Conservation (phyloP, 2,113 vertebrate species). For the Notothenia rossii region DNA sequence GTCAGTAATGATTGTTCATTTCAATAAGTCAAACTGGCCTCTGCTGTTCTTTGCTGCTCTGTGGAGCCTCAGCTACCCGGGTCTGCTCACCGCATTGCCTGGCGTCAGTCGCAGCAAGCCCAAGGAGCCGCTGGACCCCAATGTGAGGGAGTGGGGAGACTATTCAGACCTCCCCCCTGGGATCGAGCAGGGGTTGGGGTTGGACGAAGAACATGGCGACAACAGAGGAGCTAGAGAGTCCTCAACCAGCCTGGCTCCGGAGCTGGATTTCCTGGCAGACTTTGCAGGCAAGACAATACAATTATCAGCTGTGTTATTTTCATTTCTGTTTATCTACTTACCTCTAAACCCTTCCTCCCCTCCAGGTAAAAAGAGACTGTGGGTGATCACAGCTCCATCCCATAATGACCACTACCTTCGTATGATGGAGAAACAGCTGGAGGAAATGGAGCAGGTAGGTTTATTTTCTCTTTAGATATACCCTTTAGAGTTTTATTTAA, state of each 20-base stretch:
- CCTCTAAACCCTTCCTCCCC: not conserved
- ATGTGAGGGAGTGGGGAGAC: constrained; percentile 79
- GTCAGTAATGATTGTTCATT: constrained; percentile 67
- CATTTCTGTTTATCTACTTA: not conserved
- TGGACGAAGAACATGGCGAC: constrained; percentile 52
- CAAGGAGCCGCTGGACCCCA: constrained; percentile 69
- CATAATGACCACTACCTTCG: constrained; percentile 81
- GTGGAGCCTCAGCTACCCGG: constrained; percentile 63
- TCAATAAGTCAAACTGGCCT: constrained; percentile 23
- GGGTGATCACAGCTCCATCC: constrained; percentile 84
- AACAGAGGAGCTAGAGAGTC: constrained; percentile 35
- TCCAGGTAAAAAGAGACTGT: constrained; percentile 81
- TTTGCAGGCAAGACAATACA: constrained; percentile 76
- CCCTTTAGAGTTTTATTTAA: too few relatives aligned
- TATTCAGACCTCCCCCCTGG: constrained; percentile 72
- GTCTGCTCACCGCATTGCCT: constrained; percentile 46
- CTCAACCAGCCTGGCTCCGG: constrained; percentile 51
- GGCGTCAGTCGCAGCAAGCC: constrained; percentile 38
- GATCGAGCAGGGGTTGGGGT: constrained; percentile 54
- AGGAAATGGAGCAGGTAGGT: constrained; percentile 76
- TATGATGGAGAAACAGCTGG: constrained; percentile 87
- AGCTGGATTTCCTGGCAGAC: constrained; percentile 80
- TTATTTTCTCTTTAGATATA: not conserved
- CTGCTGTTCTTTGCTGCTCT: constrained; percentile 66
- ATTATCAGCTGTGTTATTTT: not conserved